Base-by-base conservation (phyloP, 30 jellyfish, hydroid and myxozoan genomes). In the Aurelia aurita region DNA sequence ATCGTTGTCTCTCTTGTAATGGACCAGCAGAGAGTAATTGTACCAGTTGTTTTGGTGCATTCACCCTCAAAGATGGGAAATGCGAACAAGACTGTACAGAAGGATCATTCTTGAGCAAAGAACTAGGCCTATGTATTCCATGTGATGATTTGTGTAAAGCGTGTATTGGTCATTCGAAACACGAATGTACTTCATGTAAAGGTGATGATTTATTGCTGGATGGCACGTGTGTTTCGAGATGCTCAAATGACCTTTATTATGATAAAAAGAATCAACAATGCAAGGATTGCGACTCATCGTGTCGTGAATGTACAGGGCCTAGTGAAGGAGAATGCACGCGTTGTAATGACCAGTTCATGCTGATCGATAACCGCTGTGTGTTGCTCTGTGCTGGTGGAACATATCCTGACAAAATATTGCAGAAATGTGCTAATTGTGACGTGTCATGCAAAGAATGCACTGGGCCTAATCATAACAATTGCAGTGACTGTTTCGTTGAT, bases 61-160 rank as follows among this genome's bases (percentile, higher is more conserved):
- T 69, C 63, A 77, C 32, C 22, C 74, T 81, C 26, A 54, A 28
- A 54, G 59, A 73, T 34, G 94, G 90, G 34, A 26, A 58, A 21
- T 87, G 96, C 34, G 39, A 58, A 16, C 82, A 60, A 47, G 73
- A 75, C 25, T 94, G 99, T 73, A 47, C 58, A 19, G 87, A 61
- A 21, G 86, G 77, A 28, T 39, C 58, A 20, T 94, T 67, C 72
- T 32, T 76, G 49, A 86, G 76, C 62, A 21, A 44, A 13, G 84
- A 39, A 2, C 66, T 81, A 64, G 70, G 84, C 21, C 73, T 18
- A 5, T 94, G 99, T 49, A 25, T 32, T 5, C 80, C 84, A 21
- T 94, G 99, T 74, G 97, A 94, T 85, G 47, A 54, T 13, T 55
- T 97, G 3, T 94, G 99, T 63, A 63, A 63, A 45, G 65, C 96